phyloP scores from a whole-genome alignment of 2,797 vertebrate genomes.

The Phyllotis vaccarum region DNA sequence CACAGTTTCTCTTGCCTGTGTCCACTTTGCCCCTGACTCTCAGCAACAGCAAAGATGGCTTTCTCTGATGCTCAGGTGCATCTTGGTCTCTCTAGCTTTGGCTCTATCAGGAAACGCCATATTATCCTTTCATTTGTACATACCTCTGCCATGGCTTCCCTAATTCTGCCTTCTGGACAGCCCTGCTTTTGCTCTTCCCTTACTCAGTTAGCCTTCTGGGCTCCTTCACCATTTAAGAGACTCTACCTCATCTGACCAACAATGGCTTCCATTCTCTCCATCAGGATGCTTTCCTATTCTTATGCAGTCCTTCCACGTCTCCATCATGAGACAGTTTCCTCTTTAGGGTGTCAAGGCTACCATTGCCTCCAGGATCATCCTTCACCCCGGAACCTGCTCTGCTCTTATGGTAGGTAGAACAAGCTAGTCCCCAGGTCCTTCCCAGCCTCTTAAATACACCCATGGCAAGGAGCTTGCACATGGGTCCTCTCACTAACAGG shows the following conservation, averaged over 20 bases:
- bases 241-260: neutral
- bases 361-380: neutral
- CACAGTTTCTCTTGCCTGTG: too few relatives aligned
- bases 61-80: neutral
- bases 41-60: neutral
- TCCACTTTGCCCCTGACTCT: neutral
- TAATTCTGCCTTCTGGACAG: neutral
- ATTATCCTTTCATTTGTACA: neutral
- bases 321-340: neutral
- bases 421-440: neutral
- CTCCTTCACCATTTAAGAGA: neutral
- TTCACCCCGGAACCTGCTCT: neutral
- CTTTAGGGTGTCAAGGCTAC: neutral
- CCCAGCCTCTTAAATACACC: too few relatives aligned
- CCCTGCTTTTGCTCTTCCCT: neutral
- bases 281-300: accelerated
- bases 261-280: neutral
- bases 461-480: neutral
- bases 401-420: accelerated
- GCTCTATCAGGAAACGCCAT: neutral
- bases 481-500: neutral
- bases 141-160: neutral
- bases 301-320: neutral
- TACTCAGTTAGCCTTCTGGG: too few relatives aligned
- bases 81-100: neutral